Evolutionary conservation across 2,888 invertebrate genomes (phyloP).

Genomic region (Synergus gifuensis): DNA sequence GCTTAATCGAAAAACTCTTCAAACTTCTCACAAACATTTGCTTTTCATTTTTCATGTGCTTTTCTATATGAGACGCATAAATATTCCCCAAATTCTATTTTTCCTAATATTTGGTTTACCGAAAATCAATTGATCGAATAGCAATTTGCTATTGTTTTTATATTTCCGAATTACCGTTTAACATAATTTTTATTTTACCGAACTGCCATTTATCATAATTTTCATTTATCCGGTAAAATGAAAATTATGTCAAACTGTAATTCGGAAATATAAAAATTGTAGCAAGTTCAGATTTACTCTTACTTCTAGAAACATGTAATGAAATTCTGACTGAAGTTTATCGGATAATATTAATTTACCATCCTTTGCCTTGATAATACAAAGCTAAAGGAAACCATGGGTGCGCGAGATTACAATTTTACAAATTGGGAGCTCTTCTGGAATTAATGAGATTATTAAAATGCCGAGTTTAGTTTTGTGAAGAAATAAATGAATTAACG

Average conservation of each 20-base stretch:
- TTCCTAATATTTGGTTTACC: too few species aligned
- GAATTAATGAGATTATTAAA: slow-evolving; percentile 4
- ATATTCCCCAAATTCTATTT: too few species aligned
- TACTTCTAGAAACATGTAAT: neutral
- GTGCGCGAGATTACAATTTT: too few species aligned
- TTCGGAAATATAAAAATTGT: too few species aligned
- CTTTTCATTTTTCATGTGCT: slow-evolving; percentile 2
- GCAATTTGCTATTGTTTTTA: too few species aligned
- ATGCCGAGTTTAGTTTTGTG: neutral
- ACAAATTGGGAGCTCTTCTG: neutral
- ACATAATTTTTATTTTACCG: too few species aligned
- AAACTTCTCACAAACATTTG: slow-evolving; percentile 11
- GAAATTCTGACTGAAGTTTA: neutral
- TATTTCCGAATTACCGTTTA: too few species aligned
- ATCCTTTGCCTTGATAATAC: neutral
- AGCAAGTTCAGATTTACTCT: neutral
- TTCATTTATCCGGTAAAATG: too few species aligned
- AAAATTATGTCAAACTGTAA: too few species aligned
- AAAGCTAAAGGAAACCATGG: neutral
- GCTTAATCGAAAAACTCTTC: slow-evolving; percentile 21
- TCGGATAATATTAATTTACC: neutral
- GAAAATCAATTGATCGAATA: too few species aligned
- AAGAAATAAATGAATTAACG: neutral
- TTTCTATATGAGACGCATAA: too few species aligned
- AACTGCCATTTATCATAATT: too few species aligned